Percentiles rank a stretch among this genome's conserved stretches.
Conservation (phyloP, 2,113 vertebrate species). For the Ctenodactylus gundi region DNA sequence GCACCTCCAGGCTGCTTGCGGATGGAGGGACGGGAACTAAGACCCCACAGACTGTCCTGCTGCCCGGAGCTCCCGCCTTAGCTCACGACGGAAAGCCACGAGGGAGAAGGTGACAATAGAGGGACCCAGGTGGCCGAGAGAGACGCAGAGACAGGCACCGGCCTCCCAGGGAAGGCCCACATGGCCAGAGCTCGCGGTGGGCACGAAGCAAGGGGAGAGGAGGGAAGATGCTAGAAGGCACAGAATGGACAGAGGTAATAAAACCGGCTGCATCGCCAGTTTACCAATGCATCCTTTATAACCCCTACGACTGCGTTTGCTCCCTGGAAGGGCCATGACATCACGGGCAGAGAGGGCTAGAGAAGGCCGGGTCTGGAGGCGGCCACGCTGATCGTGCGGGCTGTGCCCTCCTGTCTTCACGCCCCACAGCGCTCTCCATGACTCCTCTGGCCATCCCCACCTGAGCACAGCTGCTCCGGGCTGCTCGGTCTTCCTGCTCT, state of each 20-base stretch:
- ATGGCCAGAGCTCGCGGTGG: background rate
- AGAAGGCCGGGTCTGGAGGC: too few species aligned
- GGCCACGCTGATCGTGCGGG: too few species aligned
- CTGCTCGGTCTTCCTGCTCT: too few species aligned
- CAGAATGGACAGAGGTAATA: background rate
- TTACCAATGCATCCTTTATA: background rate
- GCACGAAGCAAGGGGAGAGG: background rate
- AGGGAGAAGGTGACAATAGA: background rate
- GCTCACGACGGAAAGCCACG: too few species aligned
- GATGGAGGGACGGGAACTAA: background rate
- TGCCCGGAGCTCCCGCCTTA: background rate
- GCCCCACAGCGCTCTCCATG: too few species aligned
- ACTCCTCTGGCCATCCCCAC: too few species aligned
- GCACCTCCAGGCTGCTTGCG: background rate
- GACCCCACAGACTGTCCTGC: background rate
- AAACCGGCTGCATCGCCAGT: background rate
- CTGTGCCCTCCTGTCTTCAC: too few species aligned
- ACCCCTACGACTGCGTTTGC: background rate
- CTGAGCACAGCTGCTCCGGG: too few species aligned
- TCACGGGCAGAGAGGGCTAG: background rate
- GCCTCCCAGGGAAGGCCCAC: background rate
- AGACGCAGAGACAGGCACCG: background rate
- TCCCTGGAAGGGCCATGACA: background rate
- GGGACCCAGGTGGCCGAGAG: background rate
- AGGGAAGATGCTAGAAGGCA: slow-evolving; percentile 15